phyloP scores from a whole-genome alignment of 1,140 invertebrate genomes.

The Tachypleus tridentatus region DNA sequence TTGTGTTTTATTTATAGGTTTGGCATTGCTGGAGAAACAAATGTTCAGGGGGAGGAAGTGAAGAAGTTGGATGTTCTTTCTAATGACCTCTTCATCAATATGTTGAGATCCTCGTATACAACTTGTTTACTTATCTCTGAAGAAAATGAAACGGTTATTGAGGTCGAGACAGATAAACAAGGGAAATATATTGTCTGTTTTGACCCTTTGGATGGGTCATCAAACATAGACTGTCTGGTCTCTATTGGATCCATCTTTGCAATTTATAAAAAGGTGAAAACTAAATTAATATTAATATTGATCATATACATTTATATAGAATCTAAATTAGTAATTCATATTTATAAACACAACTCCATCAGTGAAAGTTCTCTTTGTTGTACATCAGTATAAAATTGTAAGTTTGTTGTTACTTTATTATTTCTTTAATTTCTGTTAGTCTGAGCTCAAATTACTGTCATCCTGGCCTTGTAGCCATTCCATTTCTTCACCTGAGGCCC shows the following conservation, averaged over 20 bases:
- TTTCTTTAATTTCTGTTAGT: too few relatives aligned
- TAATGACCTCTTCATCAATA: conserved; percentile 97
- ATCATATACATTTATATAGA: too few relatives aligned
- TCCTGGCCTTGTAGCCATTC: too few relatives aligned
- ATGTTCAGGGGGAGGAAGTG: conserved; percentile 96
- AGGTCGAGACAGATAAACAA: conserved; percentile 75
- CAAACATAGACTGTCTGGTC: conserved; percentile 97
- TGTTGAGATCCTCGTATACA: conserved; percentile 89
- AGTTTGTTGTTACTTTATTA: too few relatives aligned
- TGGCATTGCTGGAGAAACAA: conserved; percentile 83
- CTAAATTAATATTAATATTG: too few relatives aligned
- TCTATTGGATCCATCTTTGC: conserved; percentile 98
- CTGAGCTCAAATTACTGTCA: too few relatives aligned
- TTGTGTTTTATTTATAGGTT: too few relatives aligned
- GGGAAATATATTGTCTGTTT: conserved; percentile 97
- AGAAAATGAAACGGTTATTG: conserved; percentile 83
- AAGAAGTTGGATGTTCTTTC: conserved; percentile 95
- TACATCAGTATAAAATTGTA: too few relatives aligned
- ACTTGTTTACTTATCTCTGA: conserved; percentile 89
- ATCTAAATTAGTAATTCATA: too few relatives aligned
- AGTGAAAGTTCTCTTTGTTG: too few relatives aligned
- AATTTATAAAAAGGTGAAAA: conserved; percentile 60
- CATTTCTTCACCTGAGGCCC: too few relatives aligned
- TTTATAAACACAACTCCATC: too few relatives aligned
- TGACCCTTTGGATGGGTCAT: conserved; percentile 97